Conservation (phyloP, 2,797 vertebrate species). For the Eleutherodactylus coqui region DNA sequence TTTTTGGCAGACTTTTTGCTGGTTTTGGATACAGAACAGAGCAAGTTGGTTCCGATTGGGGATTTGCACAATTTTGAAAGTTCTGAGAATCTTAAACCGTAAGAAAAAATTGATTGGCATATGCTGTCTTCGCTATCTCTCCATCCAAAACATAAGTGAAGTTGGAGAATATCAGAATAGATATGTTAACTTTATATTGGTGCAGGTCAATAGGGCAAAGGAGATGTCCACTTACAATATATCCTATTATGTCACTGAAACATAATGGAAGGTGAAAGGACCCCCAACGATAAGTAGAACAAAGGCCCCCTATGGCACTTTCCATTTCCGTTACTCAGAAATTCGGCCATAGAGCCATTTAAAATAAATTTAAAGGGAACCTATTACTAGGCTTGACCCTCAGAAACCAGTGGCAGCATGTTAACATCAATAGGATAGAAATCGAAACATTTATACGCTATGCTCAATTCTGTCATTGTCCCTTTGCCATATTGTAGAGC, state of each 20-base stretch:
- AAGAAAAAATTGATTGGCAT: neutral
- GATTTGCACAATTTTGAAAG: conserved; percentile 61
- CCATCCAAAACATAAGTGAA: neutral
- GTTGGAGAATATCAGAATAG: neutral
- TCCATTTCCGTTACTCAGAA: no score
- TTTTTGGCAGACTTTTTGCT: conserved; percentile 79
- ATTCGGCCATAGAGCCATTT: no score
- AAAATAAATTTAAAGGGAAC: no score
- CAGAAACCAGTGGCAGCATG: no score
- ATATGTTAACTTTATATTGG: neutral
- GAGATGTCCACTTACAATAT: neutral
- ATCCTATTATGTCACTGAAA: neutral
- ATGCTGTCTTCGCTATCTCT: neutral
- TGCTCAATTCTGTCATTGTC: no score
- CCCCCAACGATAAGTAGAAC: no score
- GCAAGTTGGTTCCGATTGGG: conserved; percentile 67
- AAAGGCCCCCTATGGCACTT: no score
- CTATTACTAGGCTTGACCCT: no score
- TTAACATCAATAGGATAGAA: no score
- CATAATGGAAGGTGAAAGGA: neutral
- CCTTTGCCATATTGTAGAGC: no score
- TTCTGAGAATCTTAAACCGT: conserved; percentile 41
- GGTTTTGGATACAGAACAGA: conserved; percentile 72
- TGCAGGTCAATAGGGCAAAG: neutral
- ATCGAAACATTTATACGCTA: no score